phyloP scores from a whole-genome alignment of 2,113 vertebrate species.

The Malurus cyaneus region DNA sequence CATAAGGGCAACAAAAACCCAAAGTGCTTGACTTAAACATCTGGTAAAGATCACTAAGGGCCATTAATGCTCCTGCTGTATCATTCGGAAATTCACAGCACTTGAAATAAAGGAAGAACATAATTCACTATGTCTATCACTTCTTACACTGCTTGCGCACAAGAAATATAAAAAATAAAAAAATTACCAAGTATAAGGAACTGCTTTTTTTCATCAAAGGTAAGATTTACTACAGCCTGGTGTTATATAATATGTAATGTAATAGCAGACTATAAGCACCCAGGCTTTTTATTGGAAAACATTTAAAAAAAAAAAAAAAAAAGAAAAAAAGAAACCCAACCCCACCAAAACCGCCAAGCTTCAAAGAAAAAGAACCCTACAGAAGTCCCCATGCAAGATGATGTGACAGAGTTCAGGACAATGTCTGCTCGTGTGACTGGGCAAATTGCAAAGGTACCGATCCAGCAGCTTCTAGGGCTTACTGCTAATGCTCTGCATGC shows the following conservation, averaged over 20 bases:
- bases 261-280: not conserved
- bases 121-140: not conserved
- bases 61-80: not conserved
- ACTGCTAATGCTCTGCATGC: not conserved
- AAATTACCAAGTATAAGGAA: not conserved
- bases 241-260: not conserved
- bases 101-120: not conserved
- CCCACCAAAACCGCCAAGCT: not conserved
- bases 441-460: not conserved
- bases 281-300: not conserved
- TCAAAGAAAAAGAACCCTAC: not conserved
- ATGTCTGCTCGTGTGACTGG: not conserved
- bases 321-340: not conserved
- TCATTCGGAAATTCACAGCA: not conserved
- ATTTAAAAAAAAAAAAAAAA: not conserved
- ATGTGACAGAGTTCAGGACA: not conserved
- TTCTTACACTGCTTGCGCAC: rapidly evolving
- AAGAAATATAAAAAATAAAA: not conserved
- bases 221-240: not conserved
- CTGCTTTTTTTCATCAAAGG: not conserved
- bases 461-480: not conserved
- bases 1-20: not conserved
- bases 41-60: not conserved
- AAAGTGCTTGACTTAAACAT: not conserved
- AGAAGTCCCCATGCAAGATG: not conserved